Conservation (phyloP, 1,140 invertebrate species). For the Stenopsyche tienmushanensis region DNA sequence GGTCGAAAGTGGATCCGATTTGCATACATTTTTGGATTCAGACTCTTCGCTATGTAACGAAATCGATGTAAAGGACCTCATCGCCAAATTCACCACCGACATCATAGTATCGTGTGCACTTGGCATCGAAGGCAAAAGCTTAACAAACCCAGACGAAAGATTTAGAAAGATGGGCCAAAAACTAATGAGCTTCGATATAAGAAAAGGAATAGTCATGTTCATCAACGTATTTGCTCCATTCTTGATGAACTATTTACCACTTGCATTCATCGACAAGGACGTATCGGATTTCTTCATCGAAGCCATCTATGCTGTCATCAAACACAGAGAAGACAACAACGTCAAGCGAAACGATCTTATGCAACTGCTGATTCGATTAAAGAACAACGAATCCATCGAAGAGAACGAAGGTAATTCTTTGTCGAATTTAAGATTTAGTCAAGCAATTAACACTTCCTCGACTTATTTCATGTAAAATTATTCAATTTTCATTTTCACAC, state of each 20-base stretch:
- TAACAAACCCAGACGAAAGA: constrained; percentile 40
- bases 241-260: constrained; percentile 41
- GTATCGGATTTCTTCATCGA: constrained; percentile 47
- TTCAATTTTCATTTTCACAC: constrained; percentile 3
- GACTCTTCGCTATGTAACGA: constrained; percentile 50
- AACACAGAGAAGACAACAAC: constrained; percentile 47
- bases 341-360: constrained; percentile 50
- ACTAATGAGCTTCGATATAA: constrained; percentile 41
- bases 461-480: background rate
- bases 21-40: constrained; percentile 46
- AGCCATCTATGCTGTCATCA: constrained; percentile 46
- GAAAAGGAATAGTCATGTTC: background rate
- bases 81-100: constrained; percentile 42
- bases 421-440: background rate
- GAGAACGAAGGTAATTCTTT: constrained; percentile 45
- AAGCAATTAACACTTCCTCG: background rate
- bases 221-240: constrained; percentile 43
- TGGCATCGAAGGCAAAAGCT: constrained; percentile 45
- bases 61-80: constrained; percentile 49
- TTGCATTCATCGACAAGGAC: constrained; percentile 39
- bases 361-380: constrained; percentile 47
- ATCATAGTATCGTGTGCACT: constrained; percentile 47
- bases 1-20: constrained; percentile 45
- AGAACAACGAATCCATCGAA: constrained; percentile 41
- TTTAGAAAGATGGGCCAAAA: constrained; percentile 45